phyloP scores from a whole-genome alignment of 53 echinoderm and acorn worm genomes.

The Mesocentrotus franciscanus region DNA sequence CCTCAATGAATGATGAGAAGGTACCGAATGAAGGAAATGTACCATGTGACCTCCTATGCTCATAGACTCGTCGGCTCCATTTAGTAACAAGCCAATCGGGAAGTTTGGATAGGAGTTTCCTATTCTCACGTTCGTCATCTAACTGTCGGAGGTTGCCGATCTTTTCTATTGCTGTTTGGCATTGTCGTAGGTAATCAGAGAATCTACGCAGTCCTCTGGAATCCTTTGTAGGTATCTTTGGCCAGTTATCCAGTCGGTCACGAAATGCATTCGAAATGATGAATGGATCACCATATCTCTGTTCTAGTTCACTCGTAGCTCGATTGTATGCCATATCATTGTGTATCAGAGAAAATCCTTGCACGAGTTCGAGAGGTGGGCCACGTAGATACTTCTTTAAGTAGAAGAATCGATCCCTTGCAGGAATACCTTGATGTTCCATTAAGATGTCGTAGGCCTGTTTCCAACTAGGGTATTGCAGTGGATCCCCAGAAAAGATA shows the following conservation, averaged over 20 bases:
- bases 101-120: slow-evolving; percentile 59
- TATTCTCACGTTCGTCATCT: slow-evolving; percentile 64
- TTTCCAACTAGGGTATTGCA: slow-evolving; percentile 69
- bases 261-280: slow-evolving; percentile 65
- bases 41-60: background rate
- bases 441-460: slow-evolving; percentile 55
- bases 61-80: slow-evolving; percentile 44
- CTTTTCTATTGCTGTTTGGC: slow-evolving; percentile 35
- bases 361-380: background rate
- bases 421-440: slow-evolving; percentile 11
- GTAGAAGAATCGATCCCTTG: background rate
- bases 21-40: background rate
- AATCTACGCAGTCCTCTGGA: slow-evolving; percentile 22
- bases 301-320: slow-evolving; percentile 44
- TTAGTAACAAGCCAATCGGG: slow-evolving; percentile 64
- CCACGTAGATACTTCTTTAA: slow-evolving; percentile 18
- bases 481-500: slow-evolving; percentile 65
- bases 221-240: slow-evolving; percentile 49
- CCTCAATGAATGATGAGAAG: background rate
- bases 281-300: slow-evolving; percentile 66
- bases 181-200: slow-evolving; percentile 61
- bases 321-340: slow-evolving; percentile 10
- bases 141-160: slow-evolving; percentile 29
- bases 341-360: slow-evolving; percentile 6
- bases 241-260: slow-evolving; percentile 65